A percentile compares a stretch with the other conserved stretches of the same genome.
Conservation (phyloP, 2,113 vertebrate species). For the Montifringilla adamsi region DNA sequence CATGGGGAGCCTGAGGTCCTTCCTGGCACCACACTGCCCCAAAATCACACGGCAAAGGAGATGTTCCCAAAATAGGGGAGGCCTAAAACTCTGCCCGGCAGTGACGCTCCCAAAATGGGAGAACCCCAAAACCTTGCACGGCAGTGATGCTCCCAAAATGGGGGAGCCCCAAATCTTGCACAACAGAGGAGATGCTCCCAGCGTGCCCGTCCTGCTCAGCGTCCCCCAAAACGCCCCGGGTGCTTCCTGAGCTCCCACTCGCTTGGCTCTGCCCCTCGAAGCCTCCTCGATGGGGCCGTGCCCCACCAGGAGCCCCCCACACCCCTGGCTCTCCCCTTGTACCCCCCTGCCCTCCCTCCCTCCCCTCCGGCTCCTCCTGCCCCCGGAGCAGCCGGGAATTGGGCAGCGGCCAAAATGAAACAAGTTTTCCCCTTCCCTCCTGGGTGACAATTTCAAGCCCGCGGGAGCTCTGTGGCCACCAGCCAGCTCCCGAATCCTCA, state of each 20-base stretch:
- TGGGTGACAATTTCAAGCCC: constrained; percentile 12
- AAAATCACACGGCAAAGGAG: rapidly evolving
- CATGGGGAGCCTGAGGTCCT: rapidly evolving
- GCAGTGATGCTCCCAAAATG: no score
- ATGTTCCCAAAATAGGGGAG: rapidly evolving
- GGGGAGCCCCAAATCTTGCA: not conserved
- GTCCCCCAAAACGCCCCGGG: not conserved
- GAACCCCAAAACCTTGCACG: rapidly evolving
- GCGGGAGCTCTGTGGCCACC: not conserved
- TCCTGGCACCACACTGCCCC: not conserved
- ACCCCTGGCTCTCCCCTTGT: rapidly evolving
- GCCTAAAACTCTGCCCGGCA: rapidly evolving
- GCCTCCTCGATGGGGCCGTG: rapidly evolving
- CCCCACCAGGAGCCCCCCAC: not conserved
- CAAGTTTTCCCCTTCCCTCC: constrained; percentile 17
- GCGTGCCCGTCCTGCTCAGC: not conserved
- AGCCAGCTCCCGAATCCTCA: not conserved
- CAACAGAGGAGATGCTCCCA: rapidly evolving
- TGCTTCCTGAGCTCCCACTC: rapidly evolving
- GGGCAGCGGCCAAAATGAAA: not conserved
- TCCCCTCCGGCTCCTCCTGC: not conserved
- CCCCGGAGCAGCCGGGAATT: not conserved
- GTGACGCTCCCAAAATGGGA: not conserved
- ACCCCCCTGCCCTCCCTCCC: no score
- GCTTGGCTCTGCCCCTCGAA: not conserved